Evolutionary conservation across 2,113 vertebrate genomes (phyloP).

Genomic region (Cyanoramphus novaezelandiae): DNA sequence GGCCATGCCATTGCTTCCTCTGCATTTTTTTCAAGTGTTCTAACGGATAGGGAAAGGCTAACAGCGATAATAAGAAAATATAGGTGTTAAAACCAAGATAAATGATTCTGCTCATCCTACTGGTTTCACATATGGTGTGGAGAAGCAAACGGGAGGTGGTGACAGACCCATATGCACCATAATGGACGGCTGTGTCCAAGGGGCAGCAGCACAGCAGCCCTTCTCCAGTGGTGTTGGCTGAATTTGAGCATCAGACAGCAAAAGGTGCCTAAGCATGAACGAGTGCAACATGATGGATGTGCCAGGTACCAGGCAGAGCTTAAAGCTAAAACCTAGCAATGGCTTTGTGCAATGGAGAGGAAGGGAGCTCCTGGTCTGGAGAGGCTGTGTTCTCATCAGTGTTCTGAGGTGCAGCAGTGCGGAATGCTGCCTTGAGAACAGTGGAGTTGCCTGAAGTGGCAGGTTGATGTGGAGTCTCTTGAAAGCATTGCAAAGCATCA

Average conservation of each 20-base stretch:
- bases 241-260: not conserved
- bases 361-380: not conserved
- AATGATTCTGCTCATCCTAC: not conserved
- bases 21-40: not conserved
- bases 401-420: not conserved
- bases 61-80: not conserved
- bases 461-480: not conserved
- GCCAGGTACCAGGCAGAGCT: rapidly evolving
- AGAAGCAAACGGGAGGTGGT: not conserved
- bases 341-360: not conserved
- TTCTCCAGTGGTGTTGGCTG: not conserved
- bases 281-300: not conserved
- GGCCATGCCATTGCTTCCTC: not conserved
- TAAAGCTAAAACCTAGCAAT: not conserved
- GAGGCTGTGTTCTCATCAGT: not conserved
- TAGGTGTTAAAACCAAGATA: not conserved
- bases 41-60: not conserved
- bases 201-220: not conserved
- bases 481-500: not conserved
- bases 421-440: rapidly evolving
- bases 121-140: not conserved
- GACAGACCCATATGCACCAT: rapidly evolving
- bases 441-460: not conserved
- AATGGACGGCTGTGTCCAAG: not conserved
- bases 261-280: not conserved